Evolutionary conservation across 2,797 vertebrate species (phyloP).

Genomic region (Chaenodraco wilsoni): DNA sequence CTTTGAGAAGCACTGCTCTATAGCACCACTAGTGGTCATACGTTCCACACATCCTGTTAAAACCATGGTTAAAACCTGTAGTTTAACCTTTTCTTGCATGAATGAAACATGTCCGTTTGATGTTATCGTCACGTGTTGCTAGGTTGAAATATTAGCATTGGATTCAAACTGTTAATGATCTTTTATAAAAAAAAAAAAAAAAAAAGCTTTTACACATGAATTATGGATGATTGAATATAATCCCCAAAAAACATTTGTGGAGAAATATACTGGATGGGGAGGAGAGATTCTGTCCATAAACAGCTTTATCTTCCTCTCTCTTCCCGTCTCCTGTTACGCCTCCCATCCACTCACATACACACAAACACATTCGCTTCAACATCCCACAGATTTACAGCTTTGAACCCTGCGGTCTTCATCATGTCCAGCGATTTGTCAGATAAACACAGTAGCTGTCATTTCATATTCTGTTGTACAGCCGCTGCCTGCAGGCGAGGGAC

Average conservation of each 20-base stretch:
- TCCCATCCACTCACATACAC: slow-evolving; percentile 8
- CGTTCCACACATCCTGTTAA: background rate
- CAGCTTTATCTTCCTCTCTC: slow-evolving; percentile 17
- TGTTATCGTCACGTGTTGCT: no score
- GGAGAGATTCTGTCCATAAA: slow-evolving; percentile 1
- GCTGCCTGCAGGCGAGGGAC: slow-evolving; percentile 30
- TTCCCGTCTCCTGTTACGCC: background rate
- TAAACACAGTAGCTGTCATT: slow-evolving; percentile 55
- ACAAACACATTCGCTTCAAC: slow-evolving; percentile 3
- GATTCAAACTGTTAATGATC: background rate
- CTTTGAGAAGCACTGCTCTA: background rate
- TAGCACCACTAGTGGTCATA: background rate
- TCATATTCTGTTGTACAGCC: slow-evolving; percentile 37
- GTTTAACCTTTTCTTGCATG: background rate
- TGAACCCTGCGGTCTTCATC: slow-evolving; percentile 38
- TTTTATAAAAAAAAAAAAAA: background rate
- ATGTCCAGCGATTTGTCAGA: slow-evolving; percentile 39
- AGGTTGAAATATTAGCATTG: background rate
- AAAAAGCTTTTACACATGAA: background rate
- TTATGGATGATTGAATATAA: no score
- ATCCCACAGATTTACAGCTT: slow-evolving; percentile 21
- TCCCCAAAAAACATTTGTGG: background rate
- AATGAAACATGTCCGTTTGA: background rate
- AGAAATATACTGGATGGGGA: background rate
- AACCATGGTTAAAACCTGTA: background rate